phyloP scores from a whole-genome alignment of 2,888 invertebrate genomes.

The Gisinianus flammeolus region DNA sequence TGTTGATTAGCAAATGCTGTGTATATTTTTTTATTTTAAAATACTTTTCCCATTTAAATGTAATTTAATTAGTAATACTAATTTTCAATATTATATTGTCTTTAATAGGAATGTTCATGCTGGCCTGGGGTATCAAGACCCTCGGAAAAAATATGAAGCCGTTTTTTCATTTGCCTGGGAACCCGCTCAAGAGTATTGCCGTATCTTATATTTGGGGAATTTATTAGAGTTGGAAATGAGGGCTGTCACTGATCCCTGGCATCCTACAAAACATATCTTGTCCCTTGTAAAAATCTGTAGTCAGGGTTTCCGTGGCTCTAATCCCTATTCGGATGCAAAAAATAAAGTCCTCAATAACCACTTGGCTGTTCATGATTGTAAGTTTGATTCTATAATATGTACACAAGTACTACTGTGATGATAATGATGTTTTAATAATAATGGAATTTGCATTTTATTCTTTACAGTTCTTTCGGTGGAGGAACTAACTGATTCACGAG shows the following conservation, averaged over 20 bases:
- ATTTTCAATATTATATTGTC: not conserved
- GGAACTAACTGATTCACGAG: slow-evolving; percentile 49
- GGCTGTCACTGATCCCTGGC: slow-evolving; percentile 47
- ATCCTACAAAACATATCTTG: slow-evolving; percentile 53
- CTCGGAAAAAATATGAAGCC: slow-evolving; percentile 47
- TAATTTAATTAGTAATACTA: no score
- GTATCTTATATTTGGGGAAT: slow-evolving; percentile 52
- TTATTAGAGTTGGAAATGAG: slow-evolving; percentile 45
- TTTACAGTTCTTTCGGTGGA: slow-evolving; percentile 49
- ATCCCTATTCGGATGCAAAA: not conserved
- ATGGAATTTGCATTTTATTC: no score
- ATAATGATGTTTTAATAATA: no score
- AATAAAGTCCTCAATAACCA: slow-evolving; percentile 46
- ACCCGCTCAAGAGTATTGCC: slow-evolving; percentile 46
- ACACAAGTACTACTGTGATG: no score
- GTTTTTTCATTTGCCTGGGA: slow-evolving; percentile 53
- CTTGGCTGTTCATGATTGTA: slow-evolving; percentile 55
- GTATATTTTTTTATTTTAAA: no score
- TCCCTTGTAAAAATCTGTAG: slow-evolving; percentile 37
- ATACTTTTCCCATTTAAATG: no score
- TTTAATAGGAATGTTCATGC: slow-evolving; percentile 12
- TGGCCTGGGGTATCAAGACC: slow-evolving; percentile 21
- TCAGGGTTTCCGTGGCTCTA: not conserved
- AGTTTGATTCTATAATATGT: slow-evolving; percentile 26
- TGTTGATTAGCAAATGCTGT: no score